Evolutionary conservation across 2,113 vertebrate genomes (phyloP).

Genomic region (Orientallactaga bullata): DNA sequence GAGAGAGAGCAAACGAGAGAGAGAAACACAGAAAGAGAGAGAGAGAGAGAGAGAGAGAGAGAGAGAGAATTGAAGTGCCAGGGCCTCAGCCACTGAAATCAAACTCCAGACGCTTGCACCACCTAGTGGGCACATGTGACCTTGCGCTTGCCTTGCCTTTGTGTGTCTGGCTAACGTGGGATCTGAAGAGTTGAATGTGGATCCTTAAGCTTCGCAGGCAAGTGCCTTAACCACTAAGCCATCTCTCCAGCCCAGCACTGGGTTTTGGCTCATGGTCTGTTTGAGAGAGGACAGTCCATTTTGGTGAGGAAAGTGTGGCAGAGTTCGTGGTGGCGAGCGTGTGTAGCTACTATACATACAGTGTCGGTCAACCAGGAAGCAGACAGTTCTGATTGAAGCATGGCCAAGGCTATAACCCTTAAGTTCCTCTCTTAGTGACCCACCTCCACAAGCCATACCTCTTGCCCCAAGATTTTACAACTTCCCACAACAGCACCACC

Average conservation of each 20-base stretch:
- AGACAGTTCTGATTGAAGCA: neutral
- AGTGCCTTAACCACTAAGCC: too few species aligned
- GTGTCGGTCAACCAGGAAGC: neutral
- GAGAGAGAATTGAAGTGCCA: too few species aligned
- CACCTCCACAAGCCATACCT: neutral
- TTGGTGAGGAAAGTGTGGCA: neutral
- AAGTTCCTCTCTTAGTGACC: neutral
- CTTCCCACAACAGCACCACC: neutral
- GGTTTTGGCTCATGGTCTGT: neutral
- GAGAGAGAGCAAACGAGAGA: neutral
- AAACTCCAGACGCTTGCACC: too few species aligned
- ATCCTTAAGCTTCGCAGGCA: too few species aligned
- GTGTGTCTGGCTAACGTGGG: too few species aligned
- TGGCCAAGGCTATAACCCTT: neutral
- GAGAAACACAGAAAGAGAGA: neutral
- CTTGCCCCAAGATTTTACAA: neutral
- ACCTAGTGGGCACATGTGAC: too few species aligned
- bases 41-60: neutral
- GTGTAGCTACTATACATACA: neutral
- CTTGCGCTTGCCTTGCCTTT: too few species aligned
- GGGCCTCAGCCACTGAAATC: too few species aligned
- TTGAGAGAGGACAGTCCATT: neutral
- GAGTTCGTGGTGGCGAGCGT: neutral
- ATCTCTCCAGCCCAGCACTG: too few species aligned
- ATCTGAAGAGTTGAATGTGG: too few species aligned